Evolutionary conservation across 2,888 invertebrate genomes (phyloP).

Genomic region (Lasioglossum pauxillum): DNA sequence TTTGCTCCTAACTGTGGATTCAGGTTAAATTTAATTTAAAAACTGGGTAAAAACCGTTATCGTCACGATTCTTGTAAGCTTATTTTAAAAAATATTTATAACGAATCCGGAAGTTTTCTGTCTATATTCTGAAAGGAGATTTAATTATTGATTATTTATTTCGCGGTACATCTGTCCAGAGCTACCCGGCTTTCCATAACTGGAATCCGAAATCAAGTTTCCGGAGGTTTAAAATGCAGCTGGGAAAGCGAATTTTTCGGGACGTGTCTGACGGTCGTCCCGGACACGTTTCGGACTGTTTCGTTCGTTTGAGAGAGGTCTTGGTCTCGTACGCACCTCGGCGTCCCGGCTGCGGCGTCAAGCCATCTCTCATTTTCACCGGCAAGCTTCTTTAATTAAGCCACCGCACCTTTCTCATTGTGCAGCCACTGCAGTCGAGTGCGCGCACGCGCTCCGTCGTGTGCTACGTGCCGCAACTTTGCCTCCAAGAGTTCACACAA

Average conservation of each 20-base stretch:
- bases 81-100: too few species aligned
- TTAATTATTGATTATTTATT: too few species aligned
- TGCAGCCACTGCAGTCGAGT: constrained; percentile 39
- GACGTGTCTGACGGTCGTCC: neutral
- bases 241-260: neutral
- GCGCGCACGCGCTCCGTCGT: constrained; percentile 27
- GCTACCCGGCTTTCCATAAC: neutral
- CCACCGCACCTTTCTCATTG: constrained; percentile 51
- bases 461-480: constrained; percentile 29
- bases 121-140: too few species aligned
- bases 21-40: too few species aligned
- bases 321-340: constrained; percentile 1
- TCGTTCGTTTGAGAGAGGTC: constrained; percentile 13
- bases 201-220: neutral
- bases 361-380: constrained; percentile 42
- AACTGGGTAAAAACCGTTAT: too few species aligned
- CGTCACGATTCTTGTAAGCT: too few species aligned
- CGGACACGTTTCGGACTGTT: constrained; percentile 11
- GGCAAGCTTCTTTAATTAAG: constrained; percentile 57
- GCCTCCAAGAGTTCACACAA: neutral
- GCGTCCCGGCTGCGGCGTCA: constrained; percentile 4
- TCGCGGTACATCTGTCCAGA: too few species aligned
- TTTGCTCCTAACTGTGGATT: too few species aligned
- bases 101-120: too few species aligned
- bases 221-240: neutral